These are phyloP conservation scores for Osmerus mordax DNA, from an alignment of 2,113 vertebrate species.

Conservation along the genomic window DNA sequence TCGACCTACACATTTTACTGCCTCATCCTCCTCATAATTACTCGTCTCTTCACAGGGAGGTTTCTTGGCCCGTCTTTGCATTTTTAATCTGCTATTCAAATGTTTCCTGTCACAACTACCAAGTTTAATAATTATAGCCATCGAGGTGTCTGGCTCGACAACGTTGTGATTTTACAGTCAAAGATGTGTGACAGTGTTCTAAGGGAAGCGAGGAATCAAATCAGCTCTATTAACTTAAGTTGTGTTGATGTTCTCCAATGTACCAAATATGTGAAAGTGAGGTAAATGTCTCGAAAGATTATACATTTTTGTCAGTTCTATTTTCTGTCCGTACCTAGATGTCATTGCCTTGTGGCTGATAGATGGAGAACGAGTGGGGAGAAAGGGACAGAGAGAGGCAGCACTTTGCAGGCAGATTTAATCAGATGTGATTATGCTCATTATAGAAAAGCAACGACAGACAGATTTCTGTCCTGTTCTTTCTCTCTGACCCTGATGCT, in stretches of 20 bases:
- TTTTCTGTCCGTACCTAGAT: constrained; percentile 1
- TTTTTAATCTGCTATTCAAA: constrained; percentile 17
- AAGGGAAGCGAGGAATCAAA: too few species aligned
- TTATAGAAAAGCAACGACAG: constrained; percentile 40
- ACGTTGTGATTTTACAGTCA: neutral
- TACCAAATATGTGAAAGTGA: too few species aligned
- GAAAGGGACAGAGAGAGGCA: constrained; percentile 8
- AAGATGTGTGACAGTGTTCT: too few species aligned
- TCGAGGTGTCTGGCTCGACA: neutral
- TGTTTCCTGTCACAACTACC: neutral
- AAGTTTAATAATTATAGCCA: constrained; percentile 7
- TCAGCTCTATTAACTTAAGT: too few species aligned
- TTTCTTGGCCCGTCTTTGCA: neutral
- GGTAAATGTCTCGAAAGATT: too few species aligned
- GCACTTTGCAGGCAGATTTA: constrained; percentile 45
- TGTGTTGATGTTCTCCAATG: too few species aligned
- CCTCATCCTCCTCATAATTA: constrained; percentile 2
- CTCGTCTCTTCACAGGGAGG: constrained; percentile 15
- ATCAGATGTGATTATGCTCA: constrained; percentile 44
- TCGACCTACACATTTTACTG: neutral
- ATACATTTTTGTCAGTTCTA: neutral
- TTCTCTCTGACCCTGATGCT: neutral
- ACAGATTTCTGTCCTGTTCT: constrained; percentile 17
- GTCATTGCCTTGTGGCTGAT: constrained; percentile 19
- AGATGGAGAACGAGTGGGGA: constrained; percentile 17